Evolutionary conservation across 92 coral and sea anemone species (phyloP), one percentile per base, ranked within the genome.

Genomic region (Umimayanthus chanpuru): DNA sequence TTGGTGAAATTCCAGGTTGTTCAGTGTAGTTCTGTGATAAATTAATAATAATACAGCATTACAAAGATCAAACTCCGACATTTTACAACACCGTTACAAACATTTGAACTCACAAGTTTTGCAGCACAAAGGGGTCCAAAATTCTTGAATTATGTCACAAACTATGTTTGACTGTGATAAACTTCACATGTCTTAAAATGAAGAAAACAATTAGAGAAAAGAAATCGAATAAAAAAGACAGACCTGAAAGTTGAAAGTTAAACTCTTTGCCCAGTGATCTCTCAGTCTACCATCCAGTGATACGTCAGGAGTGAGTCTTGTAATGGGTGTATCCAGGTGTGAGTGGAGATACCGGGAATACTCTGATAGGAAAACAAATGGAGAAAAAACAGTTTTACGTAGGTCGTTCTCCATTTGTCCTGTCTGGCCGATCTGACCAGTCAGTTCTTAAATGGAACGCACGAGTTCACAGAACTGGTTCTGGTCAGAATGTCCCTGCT

Each of bases 271-370:
- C 98, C 98, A 95, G 65, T 93, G 91, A 85, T 95, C 98, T 82
- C 90, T 80, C 76, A 95, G 70, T 18, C 96, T 88, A 9, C 94
- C 98, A 72, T 95, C 98, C 36, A 95, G 80, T 15, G 87, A 90
- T 36, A 82, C 86, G 47, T 93, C 98, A 4, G 96, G 91, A 18
- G 93, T 88, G 72, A 91, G 91, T 9, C 84, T 92, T 64, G 94
- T 86, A 39, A 95, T 77, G 21, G 98, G 91, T 28, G 92, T 87
- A 89, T 95, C 96, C 89, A 95, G 89, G 28, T 79, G 91, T 0
- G 96, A 88, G 80, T 95, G 98, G 0, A 95, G 96, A 41, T 95
- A 95, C n/a, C 98, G 92, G 21, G 98, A 95, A 81, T 95, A 95
- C 73, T 95, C 98, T 95, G 79, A 26, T 25, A 20, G 55, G 32